Percentiles rank a stretch among this genome's conserved stretches.
Evolutionary conservation across 1,140 invertebrate genomes (phyloP).

Genomic region (Drosophila jambulina): DNA sequence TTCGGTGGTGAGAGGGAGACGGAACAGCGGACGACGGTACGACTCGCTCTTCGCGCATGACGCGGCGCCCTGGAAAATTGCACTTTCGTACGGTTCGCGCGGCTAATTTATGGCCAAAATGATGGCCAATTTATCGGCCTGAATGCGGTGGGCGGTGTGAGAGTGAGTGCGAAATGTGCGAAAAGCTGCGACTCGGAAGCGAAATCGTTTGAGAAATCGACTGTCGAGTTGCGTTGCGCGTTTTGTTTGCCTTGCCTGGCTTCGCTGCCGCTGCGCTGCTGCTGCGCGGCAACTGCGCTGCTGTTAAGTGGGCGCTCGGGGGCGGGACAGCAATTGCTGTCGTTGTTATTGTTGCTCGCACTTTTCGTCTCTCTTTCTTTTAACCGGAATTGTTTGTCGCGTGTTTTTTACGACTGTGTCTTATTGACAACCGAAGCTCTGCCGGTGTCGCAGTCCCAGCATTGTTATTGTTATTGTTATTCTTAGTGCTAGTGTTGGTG

Average conservation of each 20-base stretch:
- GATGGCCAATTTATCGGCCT: constrained; percentile 42
- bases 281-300: constrained; percentile 30
- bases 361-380: constrained; percentile 37
- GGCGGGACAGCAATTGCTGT: constrained; percentile 49
- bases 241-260: constrained; percentile 62
- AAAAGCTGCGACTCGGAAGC: constrained; percentile 14
- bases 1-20: constrained; percentile 29
- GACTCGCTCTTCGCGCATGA: constrained; percentile 30
- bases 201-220: constrained; percentile 55
- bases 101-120: constrained; percentile 45
- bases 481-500: constrained; percentile 55
- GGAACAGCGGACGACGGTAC: constrained; percentile 19
- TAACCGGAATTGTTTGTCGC: constrained; percentile 69
- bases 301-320: constrained; percentile 38
- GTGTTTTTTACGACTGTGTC: constrained; percentile 55
- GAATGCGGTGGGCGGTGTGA: constrained; percentile 25
- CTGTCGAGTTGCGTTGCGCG: constrained; percentile 46
- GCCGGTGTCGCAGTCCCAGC: constrained; percentile 22
- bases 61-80: constrained; percentile 51
- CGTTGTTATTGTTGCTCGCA: constrained; percentile 18
- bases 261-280: constrained; percentile 21
- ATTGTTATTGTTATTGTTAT: constrained; percentile 71
- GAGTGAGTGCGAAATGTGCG: constrained; percentile 38
- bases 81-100: constrained; percentile 40
- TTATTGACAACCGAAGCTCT: constrained; percentile 59